Percentiles rank a stretch among this genome's conserved stretches.
Evolutionary conservation across 1,140 invertebrate species (phyloP).

Genomic region (Aphidius ervi): DNA sequence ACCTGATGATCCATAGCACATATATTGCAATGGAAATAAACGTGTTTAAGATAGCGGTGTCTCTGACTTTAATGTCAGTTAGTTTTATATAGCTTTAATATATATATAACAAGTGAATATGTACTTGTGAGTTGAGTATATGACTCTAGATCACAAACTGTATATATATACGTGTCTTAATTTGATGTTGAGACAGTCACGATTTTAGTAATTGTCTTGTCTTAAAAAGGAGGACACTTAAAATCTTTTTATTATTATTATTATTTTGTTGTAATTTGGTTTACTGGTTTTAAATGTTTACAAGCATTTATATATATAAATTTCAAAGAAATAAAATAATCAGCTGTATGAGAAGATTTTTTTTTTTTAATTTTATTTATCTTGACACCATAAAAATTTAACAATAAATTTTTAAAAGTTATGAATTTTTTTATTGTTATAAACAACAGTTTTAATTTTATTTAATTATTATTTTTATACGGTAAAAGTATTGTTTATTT

Average conservation of each 20-base stretch:
- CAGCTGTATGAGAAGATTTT: too few species aligned
- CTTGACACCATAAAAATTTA: too few species aligned
- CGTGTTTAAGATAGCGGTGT: conserved; percentile 24
- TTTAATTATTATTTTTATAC: too few species aligned
- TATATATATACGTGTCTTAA: conserved; percentile 18
- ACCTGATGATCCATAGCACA: conserved; percentile 19
- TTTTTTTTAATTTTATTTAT: too few species aligned
- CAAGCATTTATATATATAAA: too few species aligned
- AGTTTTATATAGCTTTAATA: not conserved
- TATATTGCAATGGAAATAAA: conserved; percentile 11
- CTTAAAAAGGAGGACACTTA: conserved; percentile 9
- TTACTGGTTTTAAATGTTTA: too few species aligned
- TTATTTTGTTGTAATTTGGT: not conserved
- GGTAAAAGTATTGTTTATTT: too few species aligned
- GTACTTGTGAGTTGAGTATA: not conserved
- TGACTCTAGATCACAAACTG: conserved; percentile 4
- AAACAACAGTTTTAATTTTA: too few species aligned
- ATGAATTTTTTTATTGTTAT: too few species aligned
- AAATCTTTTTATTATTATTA: conserved; percentile 9
- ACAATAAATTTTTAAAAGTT: too few species aligned
- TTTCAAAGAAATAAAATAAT: too few species aligned
- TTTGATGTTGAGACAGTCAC: conserved; percentile 20
- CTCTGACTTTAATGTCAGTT: not conserved
- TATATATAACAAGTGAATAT: too few species aligned
- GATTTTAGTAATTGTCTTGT: conserved; percentile 12